Percentiles rank a stretch among this genome's conserved stretches.
Evolutionary conservation across 2,888 invertebrate genomes (phyloP).

Genomic region (Tetragonisca angustula): DNA sequence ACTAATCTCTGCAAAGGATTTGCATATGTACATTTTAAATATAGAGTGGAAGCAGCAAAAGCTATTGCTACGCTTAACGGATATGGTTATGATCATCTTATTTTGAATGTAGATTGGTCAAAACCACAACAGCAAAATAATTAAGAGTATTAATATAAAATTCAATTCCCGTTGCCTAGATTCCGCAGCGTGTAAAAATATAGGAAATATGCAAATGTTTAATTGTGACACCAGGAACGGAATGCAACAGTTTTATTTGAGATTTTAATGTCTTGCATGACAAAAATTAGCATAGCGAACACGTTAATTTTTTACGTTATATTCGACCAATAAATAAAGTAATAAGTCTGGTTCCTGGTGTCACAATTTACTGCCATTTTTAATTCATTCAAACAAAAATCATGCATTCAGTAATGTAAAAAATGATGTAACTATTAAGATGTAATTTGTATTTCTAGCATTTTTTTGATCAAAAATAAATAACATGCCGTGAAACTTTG

Average conservation of each 20-base stretch:
- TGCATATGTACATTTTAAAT: conserved; percentile 98
- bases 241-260: background rate
- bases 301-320: conserved; percentile 1
- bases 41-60: conserved; percentile 94
- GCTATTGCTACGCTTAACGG: conserved; percentile 96
- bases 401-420: conserved; percentile 21
- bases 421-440: conserved; percentile 21
- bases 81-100: conserved; percentile 98
- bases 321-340: background rate
- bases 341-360: conserved; percentile 18
- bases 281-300: background rate
- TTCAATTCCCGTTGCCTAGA: conserved; percentile 12
- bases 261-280: background rate
- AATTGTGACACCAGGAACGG: conserved; percentile 20
- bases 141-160: conserved; percentile 52
- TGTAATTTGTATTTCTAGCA: conserved; percentile 34
- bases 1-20: conserved; percentile 97
- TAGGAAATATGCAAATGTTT: conserved; percentile 1
- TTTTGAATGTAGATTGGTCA: conserved; percentile 99
- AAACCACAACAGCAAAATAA: conserved; percentile 88
- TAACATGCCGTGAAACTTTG: conserved; percentile 5
- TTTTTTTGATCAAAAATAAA: conserved; percentile 51
- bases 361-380: conserved; percentile 21
- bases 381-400: background rate
- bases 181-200: conserved; percentile 5